These are phyloP conservation scores for Drosophila neonasuta DNA, from an alignment of 2,888 invertebrate species.

Conservation along the genomic window DNA sequence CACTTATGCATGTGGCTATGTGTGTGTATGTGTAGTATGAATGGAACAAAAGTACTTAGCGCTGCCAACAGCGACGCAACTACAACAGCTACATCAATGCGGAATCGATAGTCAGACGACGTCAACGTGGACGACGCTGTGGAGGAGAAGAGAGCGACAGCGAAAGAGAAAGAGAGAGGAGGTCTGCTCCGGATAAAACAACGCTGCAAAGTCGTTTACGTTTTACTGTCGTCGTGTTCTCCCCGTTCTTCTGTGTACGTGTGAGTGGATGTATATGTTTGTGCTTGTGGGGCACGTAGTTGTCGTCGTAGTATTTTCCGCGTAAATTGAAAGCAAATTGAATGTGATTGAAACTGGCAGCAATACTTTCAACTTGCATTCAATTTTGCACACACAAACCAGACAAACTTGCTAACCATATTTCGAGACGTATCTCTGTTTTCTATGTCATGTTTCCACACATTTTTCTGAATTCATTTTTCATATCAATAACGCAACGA, in stretches of 20 bases:
- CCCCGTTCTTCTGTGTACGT: conserved; percentile 10
- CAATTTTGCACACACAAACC: conserved; percentile 15
- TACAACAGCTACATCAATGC: conserved; percentile 47
- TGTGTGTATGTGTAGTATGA: conserved; percentile 58
- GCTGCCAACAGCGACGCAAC: conserved; percentile 42
- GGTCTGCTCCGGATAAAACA: conserved; percentile 51
- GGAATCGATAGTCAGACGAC: conserved; percentile 67
- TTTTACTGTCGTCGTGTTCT: conserved; percentile 41
- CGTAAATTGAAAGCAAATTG: conserved; percentile 74
- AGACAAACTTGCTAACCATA: conserved; percentile 33
- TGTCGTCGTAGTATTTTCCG: conserved; percentile 73
- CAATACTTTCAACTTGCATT: conserved; percentile 30
- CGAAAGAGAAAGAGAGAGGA: background rate
- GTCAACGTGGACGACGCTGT: conserved; percentile 28
- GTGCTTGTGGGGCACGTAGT: conserved; percentile 62
- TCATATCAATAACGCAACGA: conserved; percentile 50
- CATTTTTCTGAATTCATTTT: conserved; percentile 49
- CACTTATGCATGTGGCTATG: conserved; percentile 26
- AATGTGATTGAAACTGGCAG: conserved; percentile 55
- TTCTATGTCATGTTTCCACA: conserved; percentile 41
- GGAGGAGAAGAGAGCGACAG: conserved; percentile 8
- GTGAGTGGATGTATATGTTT: conserved; percentile 21
- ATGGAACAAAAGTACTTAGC: conserved; percentile 74
- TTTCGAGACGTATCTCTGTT: conserved; percentile 26
- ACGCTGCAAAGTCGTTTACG: conserved; percentile 49